A percentile compares a stretch with the other conserved stretches of the same genome.
Conservation (phyloP, 1,140 invertebrate genomes). For the Brachionus calyciflorus region DNA sequence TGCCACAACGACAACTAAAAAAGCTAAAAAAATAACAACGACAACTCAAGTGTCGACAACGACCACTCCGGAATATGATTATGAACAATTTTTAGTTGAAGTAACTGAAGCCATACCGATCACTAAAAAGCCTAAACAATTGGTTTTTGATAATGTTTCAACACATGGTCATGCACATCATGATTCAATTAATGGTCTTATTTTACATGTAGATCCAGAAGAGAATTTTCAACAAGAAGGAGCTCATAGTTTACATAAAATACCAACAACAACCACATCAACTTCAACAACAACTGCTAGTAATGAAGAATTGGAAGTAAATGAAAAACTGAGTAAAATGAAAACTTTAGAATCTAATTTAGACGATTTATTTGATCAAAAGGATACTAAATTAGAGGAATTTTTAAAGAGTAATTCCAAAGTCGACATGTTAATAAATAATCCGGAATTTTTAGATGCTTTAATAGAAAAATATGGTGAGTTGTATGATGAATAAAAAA, state of each 20-base stretch:
- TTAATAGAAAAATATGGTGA: neutral
- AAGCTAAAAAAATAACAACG: neutral
- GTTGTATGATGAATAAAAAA: neutral
- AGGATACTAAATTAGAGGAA: conserved; percentile 6
- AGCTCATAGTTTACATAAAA: too few species aligned
- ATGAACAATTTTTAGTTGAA: neutral
- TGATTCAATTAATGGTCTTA: too few species aligned
- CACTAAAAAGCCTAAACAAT: neutral
- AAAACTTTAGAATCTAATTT: too few species aligned
- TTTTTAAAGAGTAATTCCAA: neutral
- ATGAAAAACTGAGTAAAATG: too few species aligned
- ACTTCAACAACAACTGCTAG: neutral
- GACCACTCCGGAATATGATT: neutral
- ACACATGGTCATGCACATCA: too few species aligned
- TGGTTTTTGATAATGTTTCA: neutral
- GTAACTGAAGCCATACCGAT: neutral
- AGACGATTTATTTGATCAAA: too few species aligned
- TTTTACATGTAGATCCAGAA: neutral
- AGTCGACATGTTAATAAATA: neutral
- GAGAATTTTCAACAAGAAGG: too few species aligned
- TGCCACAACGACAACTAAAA: neutral
- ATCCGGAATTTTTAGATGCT: conserved; percentile 6
- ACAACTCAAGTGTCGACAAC: neutral
- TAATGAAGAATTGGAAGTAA: neutral
- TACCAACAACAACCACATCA: neutral